Evolutionary conservation across 2,113 vertebrate species (phyloP).

Genomic region (Siniperca chuatsi): DNA sequence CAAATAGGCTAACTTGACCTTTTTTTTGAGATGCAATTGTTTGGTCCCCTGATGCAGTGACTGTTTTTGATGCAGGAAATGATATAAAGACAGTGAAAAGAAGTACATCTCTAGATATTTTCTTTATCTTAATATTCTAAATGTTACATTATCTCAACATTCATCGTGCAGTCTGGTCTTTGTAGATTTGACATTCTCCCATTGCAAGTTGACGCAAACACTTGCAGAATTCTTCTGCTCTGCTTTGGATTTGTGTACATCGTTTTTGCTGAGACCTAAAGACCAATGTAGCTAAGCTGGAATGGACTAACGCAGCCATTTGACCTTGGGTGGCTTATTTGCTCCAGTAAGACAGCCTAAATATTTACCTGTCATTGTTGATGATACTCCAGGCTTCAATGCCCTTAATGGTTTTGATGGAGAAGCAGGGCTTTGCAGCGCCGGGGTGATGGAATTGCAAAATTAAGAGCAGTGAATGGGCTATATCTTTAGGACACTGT

Average conservation of each 20-base stretch:
- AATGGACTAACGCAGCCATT: slow-evolving; percentile 70
- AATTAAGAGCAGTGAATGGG: slow-evolving; percentile 82
- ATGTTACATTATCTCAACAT: slow-evolving; percentile 65
- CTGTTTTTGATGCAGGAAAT: slow-evolving; percentile 62
- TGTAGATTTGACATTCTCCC: slow-evolving; percentile 25
- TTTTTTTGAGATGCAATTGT: slow-evolving; percentile 73
- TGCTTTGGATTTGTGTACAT: slow-evolving; percentile 66
- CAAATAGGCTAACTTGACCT: slow-evolving; percentile 76
- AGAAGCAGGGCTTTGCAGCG: slow-evolving; percentile 78
- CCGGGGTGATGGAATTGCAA: slow-evolving; percentile 78
- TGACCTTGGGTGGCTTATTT: slow-evolving; percentile 84
- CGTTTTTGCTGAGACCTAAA: slow-evolving; percentile 68
- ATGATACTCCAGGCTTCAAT: slow-evolving; percentile 81
- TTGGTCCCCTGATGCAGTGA: slow-evolving; percentile 55
- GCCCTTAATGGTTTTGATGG: slow-evolving; percentile 84
- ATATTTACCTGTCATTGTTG: slow-evolving; percentile 86
- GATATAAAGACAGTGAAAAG: slow-evolving; percentile 63
- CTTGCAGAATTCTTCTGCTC: slow-evolving; percentile 19
- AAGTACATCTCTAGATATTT: slow-evolving; percentile 45
- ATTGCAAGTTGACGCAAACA: slow-evolving; percentile 34
- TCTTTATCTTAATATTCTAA: slow-evolving; percentile 74
- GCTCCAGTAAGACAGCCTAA: slow-evolving; percentile 82
- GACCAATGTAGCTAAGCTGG: slow-evolving; percentile 69
- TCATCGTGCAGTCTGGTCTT: slow-evolving; percentile 24
- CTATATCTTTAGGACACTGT: slow-evolving; percentile 78